Evolutionary conservation across 2,113 vertebrate genomes (phyloP).

Genomic region (Tenrec ecaudatus): DNA sequence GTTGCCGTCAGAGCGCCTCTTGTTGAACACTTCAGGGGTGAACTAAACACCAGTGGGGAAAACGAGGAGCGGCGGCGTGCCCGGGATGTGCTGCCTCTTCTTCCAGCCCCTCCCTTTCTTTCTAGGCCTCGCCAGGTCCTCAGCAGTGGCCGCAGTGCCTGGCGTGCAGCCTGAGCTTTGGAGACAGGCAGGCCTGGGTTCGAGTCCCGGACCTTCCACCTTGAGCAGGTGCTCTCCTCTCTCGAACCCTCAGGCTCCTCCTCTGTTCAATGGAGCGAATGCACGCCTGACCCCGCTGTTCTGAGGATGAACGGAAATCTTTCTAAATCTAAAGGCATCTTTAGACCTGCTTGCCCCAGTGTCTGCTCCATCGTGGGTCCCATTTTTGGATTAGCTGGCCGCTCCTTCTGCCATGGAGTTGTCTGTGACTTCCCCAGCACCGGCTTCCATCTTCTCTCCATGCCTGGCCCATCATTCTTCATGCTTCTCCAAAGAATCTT

Average conservation of each 20-base stretch:
- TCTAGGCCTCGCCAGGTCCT: not conserved
- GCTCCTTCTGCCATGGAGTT: not conserved
- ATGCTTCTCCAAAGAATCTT: not conserved
- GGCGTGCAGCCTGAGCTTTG: not conserved
- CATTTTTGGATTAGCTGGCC: rapidly evolving
- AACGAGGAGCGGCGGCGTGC: not conserved
- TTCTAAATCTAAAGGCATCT: not conserved
- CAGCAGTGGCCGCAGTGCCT: not conserved
- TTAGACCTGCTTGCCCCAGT: not conserved
- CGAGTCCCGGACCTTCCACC: not conserved
- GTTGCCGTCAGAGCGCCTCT: not conserved
- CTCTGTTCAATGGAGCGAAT: not conserved
- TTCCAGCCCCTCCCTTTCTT: not conserved
- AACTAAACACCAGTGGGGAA: not conserved
- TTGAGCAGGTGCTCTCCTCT: not conserved
- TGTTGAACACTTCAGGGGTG: not conserved
- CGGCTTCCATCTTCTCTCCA: not conserved
- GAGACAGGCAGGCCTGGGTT: not conserved
- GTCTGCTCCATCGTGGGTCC: not conserved
- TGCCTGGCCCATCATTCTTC: not conserved
- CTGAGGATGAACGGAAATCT: not conserved
- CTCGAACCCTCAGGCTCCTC: not conserved
- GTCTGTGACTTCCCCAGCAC: not conserved
- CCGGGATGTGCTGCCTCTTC: not conserved
- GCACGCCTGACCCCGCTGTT: not conserved